Conservation (phyloP, 2,113 vertebrate species). For the Maccullochella peelii region DNA sequence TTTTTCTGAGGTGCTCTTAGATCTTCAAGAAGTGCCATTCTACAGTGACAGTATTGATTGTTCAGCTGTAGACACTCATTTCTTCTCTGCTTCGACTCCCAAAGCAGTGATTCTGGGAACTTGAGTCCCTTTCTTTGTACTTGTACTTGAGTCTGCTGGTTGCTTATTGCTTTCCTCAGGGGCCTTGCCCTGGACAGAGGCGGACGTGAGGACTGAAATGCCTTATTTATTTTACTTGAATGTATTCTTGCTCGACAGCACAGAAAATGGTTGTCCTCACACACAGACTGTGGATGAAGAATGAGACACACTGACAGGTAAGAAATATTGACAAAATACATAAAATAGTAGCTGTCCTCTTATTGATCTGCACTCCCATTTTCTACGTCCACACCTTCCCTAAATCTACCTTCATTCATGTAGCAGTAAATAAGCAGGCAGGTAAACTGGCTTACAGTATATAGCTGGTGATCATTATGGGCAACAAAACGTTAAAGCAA, state of each 20-base stretch:
- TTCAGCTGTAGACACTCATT: conserved; percentile 42
- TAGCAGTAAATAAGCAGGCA: neutral
- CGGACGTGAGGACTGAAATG: conserved; percentile 3
- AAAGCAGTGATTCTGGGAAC: conserved; percentile 30
- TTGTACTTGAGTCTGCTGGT: conserved; percentile 9
- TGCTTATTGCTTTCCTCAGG: conserved; percentile 9
- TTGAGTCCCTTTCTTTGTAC: conserved; percentile 45
- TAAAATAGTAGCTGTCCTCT: neutral
- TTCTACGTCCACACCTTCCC: neutral
- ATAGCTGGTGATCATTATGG: neutral
- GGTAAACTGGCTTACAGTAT: neutral
- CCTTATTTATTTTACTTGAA: conserved; percentile 21
- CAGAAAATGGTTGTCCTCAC: neutral
- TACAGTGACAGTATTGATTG: conserved; percentile 70
- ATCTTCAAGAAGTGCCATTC: conserved; percentile 45
- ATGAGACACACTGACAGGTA: neutral
- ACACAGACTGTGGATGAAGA: neutral
- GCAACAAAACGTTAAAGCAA: neutral
- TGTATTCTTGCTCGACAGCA: neutral
- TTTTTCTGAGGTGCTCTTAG: conserved; percentile 37
- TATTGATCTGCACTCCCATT: neutral
- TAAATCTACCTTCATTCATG: neutral
- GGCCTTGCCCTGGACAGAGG: conserved; percentile 2
- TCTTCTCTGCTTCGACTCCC: conserved; percentile 35
- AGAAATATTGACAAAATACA: neutral